Evolutionary conservation across 1,140 invertebrate genomes (phyloP).

Genomic region (Bombus sibiricus): DNA sequence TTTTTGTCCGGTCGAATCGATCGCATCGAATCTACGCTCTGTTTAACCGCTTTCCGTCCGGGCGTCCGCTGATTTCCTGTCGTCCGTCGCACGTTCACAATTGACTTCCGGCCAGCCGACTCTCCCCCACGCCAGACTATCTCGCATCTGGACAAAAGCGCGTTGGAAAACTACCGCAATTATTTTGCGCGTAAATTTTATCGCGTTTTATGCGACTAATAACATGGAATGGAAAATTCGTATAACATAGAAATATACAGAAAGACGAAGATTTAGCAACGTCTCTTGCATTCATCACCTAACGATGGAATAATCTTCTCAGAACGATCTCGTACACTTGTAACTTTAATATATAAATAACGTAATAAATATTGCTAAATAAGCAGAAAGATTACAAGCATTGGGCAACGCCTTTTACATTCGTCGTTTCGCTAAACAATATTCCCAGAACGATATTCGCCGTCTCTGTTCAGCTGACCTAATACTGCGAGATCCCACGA

Average conservation of each 20-base stretch:
- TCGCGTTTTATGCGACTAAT: not conserved
- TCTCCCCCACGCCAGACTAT: slow-evolving; percentile 14
- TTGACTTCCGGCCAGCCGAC: slow-evolving; percentile 58
- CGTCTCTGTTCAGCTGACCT: not conserved
- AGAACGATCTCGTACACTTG: not conserved
- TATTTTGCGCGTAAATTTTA: not conserved
- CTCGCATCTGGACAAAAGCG: slow-evolving; percentile 46
- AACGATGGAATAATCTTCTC: not conserved
- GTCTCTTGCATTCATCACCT: no score
- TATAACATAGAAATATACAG: not conserved
- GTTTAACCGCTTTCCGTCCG: slow-evolving; percentile 69
- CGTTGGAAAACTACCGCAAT: not conserved
- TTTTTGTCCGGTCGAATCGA: slow-evolving; percentile 31
- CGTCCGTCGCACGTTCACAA: slow-evolving; percentile 57
- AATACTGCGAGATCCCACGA: slow-evolving; percentile 2
- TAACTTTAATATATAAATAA: no score
- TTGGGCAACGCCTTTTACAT: not conserved
- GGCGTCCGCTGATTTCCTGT: slow-evolving; percentile 60
- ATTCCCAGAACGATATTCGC: not conserved
- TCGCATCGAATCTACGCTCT: slow-evolving; percentile 55
- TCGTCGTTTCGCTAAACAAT: not conserved
- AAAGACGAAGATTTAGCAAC: not conserved
- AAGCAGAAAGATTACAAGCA: not conserved
- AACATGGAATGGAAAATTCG: not conserved
- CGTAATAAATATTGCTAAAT: not conserved